Base-by-base conservation (phyloP, 2,888 invertebrate species). In the Aleiodes testaceus region DNA sequence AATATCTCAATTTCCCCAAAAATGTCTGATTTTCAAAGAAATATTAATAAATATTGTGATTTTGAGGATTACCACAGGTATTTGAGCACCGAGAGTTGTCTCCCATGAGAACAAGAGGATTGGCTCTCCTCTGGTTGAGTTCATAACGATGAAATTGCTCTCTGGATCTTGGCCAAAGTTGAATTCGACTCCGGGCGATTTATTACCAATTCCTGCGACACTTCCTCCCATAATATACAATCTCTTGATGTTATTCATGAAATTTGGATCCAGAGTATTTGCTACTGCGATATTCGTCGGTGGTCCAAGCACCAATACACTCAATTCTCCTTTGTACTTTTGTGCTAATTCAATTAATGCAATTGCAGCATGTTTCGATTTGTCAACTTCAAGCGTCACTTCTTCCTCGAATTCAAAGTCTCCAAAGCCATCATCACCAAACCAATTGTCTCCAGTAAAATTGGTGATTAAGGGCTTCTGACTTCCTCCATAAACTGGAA, bases 161-260 rank as follows among this genome's bases (percentile, higher is more conserved):
- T 91, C 91, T 0, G 92, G 91, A 81, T 92, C 92, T 69, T 83
- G 84, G 64, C 82, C 80, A 77, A 92, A 91, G 82, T 92, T 92
- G 80, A 89, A 92, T 79, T 92, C 92, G 0, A 89, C 88, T 12
- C 88, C 82, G 1, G 87, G 84, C 0, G 78, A 77, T 6, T 78
- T 73, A 69, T 88, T 88, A 12, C 89, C 88, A 11, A 79, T 44
- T 20, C 85, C 84, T 20, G 79, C 77, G 1, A 86, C 79, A 49
- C 80, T 83, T 3, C 85, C 84, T 11, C 88, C 89, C 81, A 88
- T 80, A 42, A 87, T 76, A 3, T 84, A 78, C 6, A 88, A 74
- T 47, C 80, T 76, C n/a, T 84, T 83, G 5, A 87, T 69, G 20
- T 84, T 78, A 4, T 72, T 50, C 3, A 81, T 61, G 63, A 88